Evolutionary conservation across 1,140 invertebrate species (phyloP).

Genomic region (Vollenhovia emeryi): DNA sequence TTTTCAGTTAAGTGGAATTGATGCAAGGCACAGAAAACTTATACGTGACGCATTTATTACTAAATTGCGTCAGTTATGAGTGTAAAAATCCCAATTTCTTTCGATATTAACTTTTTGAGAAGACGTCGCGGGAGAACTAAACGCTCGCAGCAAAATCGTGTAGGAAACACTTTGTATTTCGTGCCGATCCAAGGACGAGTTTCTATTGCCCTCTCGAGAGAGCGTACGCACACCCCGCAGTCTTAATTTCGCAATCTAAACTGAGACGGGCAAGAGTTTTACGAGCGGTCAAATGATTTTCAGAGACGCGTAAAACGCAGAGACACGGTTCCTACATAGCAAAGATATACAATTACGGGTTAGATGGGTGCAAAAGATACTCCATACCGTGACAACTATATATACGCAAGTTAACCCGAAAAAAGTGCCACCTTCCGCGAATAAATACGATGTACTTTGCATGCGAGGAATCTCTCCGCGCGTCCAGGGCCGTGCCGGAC

Average conservation of each 20-base stretch:
- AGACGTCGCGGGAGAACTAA: neutral
- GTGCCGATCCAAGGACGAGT: neutral
- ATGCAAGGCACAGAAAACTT: neutral
- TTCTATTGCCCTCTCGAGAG: neutral
- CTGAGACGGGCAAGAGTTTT: neutral
- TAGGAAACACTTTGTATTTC: neutral
- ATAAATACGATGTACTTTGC: conserved; percentile 74
- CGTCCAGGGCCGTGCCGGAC: conserved; percentile 57
- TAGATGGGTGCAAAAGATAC: conserved; percentile 79
- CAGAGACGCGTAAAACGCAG: neutral
- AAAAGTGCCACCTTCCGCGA: conserved; percentile 76
- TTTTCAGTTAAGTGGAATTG: conserved; percentile 9
- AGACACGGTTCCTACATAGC: conserved; percentile 19
- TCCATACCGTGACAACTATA: conserved; percentile 78
- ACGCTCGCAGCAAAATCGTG: neutral
- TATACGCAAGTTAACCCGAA: conserved; percentile 75
- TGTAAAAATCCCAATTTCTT: neutral
- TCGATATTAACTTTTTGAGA: neutral
- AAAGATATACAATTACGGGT: conserved; percentile 79
- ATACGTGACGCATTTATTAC: neutral
- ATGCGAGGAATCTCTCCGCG: conserved; percentile 49
- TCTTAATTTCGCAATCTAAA: conserved; percentile 26
- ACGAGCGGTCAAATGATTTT: conserved; percentile 20
- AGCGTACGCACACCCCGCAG: neutral
- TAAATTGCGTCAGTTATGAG: neutral